phyloP scores from a whole-genome alignment of 1,140 invertebrate genomes.

The Physella acuta region DNA sequence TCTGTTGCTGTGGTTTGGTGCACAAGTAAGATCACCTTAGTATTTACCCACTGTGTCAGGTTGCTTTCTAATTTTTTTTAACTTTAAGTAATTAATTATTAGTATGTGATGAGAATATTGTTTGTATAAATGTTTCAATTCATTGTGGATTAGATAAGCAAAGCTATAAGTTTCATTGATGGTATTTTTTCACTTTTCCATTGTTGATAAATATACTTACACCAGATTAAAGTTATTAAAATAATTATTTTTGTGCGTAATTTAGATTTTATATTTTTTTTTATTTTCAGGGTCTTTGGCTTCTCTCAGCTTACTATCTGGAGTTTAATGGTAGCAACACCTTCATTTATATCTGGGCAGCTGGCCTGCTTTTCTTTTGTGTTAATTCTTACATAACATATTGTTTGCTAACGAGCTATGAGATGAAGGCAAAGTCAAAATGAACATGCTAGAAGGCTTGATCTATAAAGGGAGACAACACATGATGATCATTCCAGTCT shows the following conservation, averaged over 20 bases:
- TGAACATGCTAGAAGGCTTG: too few species aligned
- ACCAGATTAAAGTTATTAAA: not conserved
- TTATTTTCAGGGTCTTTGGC: slow-evolving; percentile 70
- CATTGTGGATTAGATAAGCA: not conserved
- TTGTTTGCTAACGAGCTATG: slow-evolving; percentile 42
- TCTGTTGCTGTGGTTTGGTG: slow-evolving; percentile 72
- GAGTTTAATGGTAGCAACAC: slow-evolving; percentile 86
- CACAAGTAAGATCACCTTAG: slow-evolving; percentile 67
- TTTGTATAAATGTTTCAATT: not conserved
- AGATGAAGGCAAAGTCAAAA: slow-evolving; percentile 6
- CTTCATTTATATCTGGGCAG: slow-evolving; percentile 66
- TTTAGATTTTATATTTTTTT: slow-evolving; percentile 18
- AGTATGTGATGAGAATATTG: not conserved
- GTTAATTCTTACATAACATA: slow-evolving; percentile 57
- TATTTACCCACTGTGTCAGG: not conserved
- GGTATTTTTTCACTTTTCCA: not conserved
- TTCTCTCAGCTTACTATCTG: slow-evolving; percentile 85
- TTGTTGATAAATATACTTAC: not conserved
- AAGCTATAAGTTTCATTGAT: not conserved
- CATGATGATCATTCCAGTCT: too few species aligned
- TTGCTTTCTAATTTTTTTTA: not conserved
- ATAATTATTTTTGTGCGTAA: not conserved
- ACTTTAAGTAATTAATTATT: not conserved
- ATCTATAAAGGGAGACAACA: too few species aligned
- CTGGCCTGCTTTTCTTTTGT: slow-evolving; percentile 61